Conservation (phyloP, 64 coral and sea anemone species). For the Pocillopora verrucosa region DNA sequence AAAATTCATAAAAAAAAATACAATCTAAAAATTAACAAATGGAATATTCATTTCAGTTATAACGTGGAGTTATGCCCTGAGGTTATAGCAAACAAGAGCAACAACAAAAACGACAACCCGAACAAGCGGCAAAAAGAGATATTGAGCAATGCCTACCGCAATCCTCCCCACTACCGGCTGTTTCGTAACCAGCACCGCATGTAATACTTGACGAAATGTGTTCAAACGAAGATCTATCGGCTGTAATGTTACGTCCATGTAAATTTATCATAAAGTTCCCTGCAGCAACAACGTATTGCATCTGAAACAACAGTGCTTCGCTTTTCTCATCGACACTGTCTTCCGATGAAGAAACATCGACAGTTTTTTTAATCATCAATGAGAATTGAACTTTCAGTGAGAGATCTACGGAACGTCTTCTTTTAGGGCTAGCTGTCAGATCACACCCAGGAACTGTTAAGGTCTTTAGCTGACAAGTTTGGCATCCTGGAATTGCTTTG, state of each 20-base stretch:
- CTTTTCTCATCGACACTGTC: constrained; percentile 14
- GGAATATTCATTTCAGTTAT: too few relatives aligned
- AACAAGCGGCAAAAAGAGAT: too few relatives aligned
- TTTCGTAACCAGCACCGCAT: background rate
- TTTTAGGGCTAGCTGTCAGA: background rate
- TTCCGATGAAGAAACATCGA: background rate
- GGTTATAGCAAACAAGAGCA: too few relatives aligned
- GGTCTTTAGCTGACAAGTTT: too few relatives aligned
- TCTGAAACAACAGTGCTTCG: constrained; percentile 29
- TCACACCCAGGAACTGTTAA: background rate
- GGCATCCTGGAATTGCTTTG: too few relatives aligned
- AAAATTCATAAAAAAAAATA: too few relatives aligned
- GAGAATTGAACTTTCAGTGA: background rate
- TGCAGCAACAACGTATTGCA: constrained; percentile 2
- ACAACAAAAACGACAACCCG: too few relatives aligned
- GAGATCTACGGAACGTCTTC: background rate
- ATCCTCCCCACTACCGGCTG: background rate
- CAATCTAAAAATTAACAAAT: too few relatives aligned
- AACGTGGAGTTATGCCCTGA: too few relatives aligned
- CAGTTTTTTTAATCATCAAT: background rate
- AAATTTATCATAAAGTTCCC: background rate
- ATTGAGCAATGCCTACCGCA: background rate
- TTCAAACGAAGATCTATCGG: constrained; percentile 14
- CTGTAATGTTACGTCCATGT: background rate
- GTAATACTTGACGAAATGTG: background rate